Evolutionary conservation across 2,888 invertebrate genomes (phyloP).

Genomic region (Dryomyza anilis): DNA sequence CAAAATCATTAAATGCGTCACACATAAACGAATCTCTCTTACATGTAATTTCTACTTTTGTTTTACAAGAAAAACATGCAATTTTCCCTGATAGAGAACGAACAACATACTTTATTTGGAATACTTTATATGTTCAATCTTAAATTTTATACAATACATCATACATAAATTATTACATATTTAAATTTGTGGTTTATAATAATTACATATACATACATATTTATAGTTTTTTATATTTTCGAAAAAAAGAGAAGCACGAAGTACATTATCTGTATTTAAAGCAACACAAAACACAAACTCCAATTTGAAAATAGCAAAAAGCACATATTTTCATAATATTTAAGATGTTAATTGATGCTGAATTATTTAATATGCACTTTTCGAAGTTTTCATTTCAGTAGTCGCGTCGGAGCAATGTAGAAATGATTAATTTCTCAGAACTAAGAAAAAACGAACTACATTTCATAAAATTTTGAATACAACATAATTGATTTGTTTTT

Average conservation of each 20-base stretch:
- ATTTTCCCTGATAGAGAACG: slow-evolving; percentile 41
- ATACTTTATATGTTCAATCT: slow-evolving; percentile 39
- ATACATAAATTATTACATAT: slow-evolving; percentile 32
- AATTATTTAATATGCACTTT: slow-evolving; percentile 10
- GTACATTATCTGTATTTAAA: slow-evolving; percentile 4
- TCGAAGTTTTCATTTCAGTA: slow-evolving; percentile 6
- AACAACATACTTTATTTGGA: slow-evolving; percentile 44
- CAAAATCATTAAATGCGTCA: no score
- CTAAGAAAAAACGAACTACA: neutral
- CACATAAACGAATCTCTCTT: no score
- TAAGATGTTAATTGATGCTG: slow-evolving; percentile 36
- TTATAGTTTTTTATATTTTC: neutral
- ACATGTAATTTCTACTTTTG: no score
- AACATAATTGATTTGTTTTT: no score
- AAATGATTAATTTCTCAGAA: neutral
- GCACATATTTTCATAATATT: slow-evolving; percentile 25
- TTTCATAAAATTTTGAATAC: no score
- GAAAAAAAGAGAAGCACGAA: slow-evolving; percentile 25
- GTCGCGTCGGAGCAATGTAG: neutral
- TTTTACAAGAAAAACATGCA: neutral
- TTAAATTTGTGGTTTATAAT: slow-evolving; percentile 30
- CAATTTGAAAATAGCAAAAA: slow-evolving; percentile 24
- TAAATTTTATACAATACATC: slow-evolving; percentile 31
- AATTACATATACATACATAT: slow-evolving; percentile 34
- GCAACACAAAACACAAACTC: neutral